Base-by-base conservation (phyloP, 2,888 invertebrate species). In the Folsomia candida region DNA sequence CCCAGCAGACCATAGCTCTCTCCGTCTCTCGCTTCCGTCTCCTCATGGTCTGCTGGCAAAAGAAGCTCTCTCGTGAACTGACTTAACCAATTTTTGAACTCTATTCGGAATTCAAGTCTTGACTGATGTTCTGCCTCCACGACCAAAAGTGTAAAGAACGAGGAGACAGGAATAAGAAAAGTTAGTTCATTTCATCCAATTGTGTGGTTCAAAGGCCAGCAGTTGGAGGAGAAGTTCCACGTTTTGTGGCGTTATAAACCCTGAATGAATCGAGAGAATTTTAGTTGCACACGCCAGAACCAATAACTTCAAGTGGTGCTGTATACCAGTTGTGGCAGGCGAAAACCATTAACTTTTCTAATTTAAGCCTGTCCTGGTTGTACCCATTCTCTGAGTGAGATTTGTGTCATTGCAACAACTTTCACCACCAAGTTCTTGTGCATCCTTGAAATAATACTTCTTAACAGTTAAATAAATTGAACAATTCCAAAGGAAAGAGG, bases 21-120 rank as follows among this genome's bases (percentile, higher is more conserved):
- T 37, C 37, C 37, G 37, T 37, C 6, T 14, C 37, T 9, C 14
- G n/a, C n/a, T n/a, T n/a, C n/a, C n/a, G n/a, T n/a, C n/a, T n/a
- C n/a, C n/a, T n/a, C n/a, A n/a, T n/a, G n/a, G n/a, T n/a, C n/a
- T n/a, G n/a, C n/a, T n/a, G n/a, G n/a, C n/a, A n/a, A n/a, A n/a
- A n/a, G 37, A 9, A 14, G 37, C 54, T 6, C 22, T 4, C 11
- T 54, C 11, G 6, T 54, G 54, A 22, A 54, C 54, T 54, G 54
- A 54, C 11, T 54, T 54, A 22, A 22, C 54, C 54, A 54, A 54
- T 20, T 54, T n/a, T 47, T 47, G 47, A 47, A 47, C 62, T 29
- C 29, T 20, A 62, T 27, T 62, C 27, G n/a, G 63, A 25, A 64
- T 64, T 64, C 63, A 64, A 29, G 47, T 51, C 63, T 51, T 64